Percentiles rank a stretch among this genome's conserved stretches.
phyloP scores from a whole-genome alignment of 2,113 vertebrate species.

The Coryphaenoides rupestris region DNA sequence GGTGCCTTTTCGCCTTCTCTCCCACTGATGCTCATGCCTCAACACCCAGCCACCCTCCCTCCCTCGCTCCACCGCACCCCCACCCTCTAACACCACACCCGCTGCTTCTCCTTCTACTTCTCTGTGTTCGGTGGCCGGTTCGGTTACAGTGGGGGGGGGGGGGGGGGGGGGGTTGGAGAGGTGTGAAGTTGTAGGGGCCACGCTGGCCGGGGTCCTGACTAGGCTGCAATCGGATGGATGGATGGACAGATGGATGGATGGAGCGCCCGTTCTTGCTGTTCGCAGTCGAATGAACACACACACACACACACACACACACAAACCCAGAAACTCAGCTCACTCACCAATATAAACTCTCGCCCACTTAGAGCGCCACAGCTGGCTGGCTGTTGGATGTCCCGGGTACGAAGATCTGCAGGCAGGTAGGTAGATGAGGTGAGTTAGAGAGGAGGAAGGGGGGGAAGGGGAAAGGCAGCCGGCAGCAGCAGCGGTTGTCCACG shows the following conservation, averaged over 20 bases:
- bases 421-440: not conserved
- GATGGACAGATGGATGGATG: too few species aligned
- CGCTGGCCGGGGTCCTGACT: too few species aligned
- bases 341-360: not conserved
- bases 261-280: not conserved
- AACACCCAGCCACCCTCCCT: conserved; percentile 21
- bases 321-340: not conserved
- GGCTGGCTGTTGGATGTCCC: too few species aligned
- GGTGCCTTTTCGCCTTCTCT: conserved; percentile 3
- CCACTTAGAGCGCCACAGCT: too few species aligned
- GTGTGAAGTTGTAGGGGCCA: too few species aligned
- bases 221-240: too few species aligned
- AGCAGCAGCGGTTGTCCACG: too few species aligned
- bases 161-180: not conserved
- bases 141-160: too few species aligned
- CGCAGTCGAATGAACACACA: not conserved
- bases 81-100: not conserved
- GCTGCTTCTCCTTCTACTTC: too few species aligned
- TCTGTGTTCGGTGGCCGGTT: too few species aligned
- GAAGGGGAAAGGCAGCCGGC: too few species aligned
- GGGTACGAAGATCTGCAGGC: not conserved
- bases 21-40: conserved; percentile 43
- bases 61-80: not conserved
- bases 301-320: not conserved
- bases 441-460: too few species aligned